Base-by-base conservation (phyloP, 2,888 invertebrate genomes). In the Carterocephalus palaemon region DNA sequence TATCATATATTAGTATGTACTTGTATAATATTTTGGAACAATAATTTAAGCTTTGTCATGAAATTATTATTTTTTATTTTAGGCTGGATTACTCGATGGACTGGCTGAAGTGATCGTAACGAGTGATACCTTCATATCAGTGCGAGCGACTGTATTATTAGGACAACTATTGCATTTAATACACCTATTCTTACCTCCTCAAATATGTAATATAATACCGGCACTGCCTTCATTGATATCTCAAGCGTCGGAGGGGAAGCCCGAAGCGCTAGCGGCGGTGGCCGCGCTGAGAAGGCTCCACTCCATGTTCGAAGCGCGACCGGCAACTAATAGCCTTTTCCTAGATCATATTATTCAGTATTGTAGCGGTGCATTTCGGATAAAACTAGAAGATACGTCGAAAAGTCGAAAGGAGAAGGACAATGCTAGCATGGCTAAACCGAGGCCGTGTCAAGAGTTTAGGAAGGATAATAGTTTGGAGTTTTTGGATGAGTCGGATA, bases 91-190 rank as follows among this genome's bases (percentile, higher is more conserved):
- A 39, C 88, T 97, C 47, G 94, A 94, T 68, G 97, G 97, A 10
- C 86, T 98, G 54, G 94, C 95, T 19, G 96, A 97, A 85, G 97
- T 97, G 17, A 95, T 97, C 56, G 92, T 95, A 26, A 92, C 94
- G 39, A 94, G 94, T 68, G 96, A 97, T 72, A 93, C 93, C 9
- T 93, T 95, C 70, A 92, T 98, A 60, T 96, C 96, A 48, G 95
- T 98, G 54, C 90, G 96, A 58, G 95, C 97, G 34, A 97, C 97
- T 9, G 93, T 98, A 55, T 85, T 98, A 43, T 86, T 98, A 57
- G 95, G 95, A 47, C 96, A 97, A 81, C 88, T 98, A 40, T 84
- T 98, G 61, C 94, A 96, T 79, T 88, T 98, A 71, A 93, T 93
- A 64, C 95, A 96, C 77, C 89, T 92, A 38, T 90, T 96, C 60